phyloP scores from a whole-genome alignment of 2,888 invertebrate species.

The Steinernema scapterisci region DNA sequence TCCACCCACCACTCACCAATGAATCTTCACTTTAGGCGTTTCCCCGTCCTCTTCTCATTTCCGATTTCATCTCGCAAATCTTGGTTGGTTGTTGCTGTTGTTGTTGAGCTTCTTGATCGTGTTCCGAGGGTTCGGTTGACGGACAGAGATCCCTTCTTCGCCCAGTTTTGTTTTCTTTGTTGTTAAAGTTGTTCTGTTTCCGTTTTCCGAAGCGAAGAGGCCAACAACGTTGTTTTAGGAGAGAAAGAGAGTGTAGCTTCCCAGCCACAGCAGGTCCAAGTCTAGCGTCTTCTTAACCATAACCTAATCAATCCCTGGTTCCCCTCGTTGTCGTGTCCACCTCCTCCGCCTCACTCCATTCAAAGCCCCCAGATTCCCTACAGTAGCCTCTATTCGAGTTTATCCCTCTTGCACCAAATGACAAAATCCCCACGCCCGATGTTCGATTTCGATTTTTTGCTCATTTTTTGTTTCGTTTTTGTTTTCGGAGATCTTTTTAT shows the following conservation, averaged over 20 bases:
- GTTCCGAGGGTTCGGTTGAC: conserved; percentile 11
- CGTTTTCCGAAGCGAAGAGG: not conserved
- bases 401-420: not conserved
- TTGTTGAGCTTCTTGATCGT: conserved; percentile 33
- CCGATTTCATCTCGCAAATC: conserved; percentile 28
- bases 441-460: conserved; percentile 24
- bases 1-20: conserved; percentile 28
- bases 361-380: too few species aligned
- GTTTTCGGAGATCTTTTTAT: not conserved
- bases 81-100: conserved; percentile 31
- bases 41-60: not conserved
- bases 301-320: not conserved
- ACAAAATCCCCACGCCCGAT: conserved; percentile 17
- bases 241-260: not conserved
- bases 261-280: conserved; percentile 12
- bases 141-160: conserved; percentile 18
- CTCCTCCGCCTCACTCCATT: not conserved
- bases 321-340: not conserved
- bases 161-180: conserved; percentile 11
- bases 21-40: conserved; percentile 32
- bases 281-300: conserved; percentile 26
- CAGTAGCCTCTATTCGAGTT: too few species aligned
- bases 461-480: conserved; percentile 22
- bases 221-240: conserved; percentile 8
- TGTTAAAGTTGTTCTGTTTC: conserved; percentile 31